Percentiles rank a stretch among this genome's conserved stretches.
Evolutionary conservation across 2,113 vertebrate genomes (phyloP).

Genomic region (Scortum barcoo): DNA sequence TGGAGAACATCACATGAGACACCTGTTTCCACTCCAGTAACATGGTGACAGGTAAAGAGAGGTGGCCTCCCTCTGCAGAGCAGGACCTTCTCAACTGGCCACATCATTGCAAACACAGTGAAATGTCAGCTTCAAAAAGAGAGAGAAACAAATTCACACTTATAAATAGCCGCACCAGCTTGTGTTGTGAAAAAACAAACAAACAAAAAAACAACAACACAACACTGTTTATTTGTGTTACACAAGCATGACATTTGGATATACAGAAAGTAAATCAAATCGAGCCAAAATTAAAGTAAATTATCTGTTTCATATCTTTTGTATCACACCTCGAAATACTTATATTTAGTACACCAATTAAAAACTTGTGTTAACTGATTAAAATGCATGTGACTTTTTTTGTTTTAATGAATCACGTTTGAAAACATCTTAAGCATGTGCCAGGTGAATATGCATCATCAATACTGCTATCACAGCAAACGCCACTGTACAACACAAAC

Average conservation of each 20-base stretch:
- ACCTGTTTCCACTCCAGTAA: conserved; percentile 67
- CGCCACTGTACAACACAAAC: neutral
- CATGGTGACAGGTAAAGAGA: conserved; percentile 60
- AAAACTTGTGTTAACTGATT: conserved; percentile 20
- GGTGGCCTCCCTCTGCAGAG: conserved; percentile 27
- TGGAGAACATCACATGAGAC: conserved; percentile 67
- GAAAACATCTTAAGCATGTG: conserved; percentile 8
- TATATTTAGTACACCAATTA: conserved; percentile 49
- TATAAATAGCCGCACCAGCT: neutral
- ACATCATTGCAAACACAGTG: conserved; percentile 39
- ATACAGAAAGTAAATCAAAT: conserved; percentile 12
- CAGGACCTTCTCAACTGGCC: conserved; percentile 41
- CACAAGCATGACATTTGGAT: neutral
- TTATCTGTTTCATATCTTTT: neutral
- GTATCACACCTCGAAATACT: conserved; percentile 7
- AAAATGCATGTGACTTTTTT: too few relatives aligned
- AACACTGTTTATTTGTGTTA: neutral
- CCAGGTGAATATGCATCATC: neutral
- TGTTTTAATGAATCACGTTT: conserved; percentile 15
- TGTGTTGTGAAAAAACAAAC: too few relatives aligned
- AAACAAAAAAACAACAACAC: conserved; percentile 19
- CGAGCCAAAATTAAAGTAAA: neutral
- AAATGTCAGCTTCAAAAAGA: conserved; percentile 14
- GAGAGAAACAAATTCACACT: neutral
- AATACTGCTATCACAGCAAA: neutral